Conservation (phyloP, 2,888 invertebrate genomes). For the Mesochorus sp. region DNA sequence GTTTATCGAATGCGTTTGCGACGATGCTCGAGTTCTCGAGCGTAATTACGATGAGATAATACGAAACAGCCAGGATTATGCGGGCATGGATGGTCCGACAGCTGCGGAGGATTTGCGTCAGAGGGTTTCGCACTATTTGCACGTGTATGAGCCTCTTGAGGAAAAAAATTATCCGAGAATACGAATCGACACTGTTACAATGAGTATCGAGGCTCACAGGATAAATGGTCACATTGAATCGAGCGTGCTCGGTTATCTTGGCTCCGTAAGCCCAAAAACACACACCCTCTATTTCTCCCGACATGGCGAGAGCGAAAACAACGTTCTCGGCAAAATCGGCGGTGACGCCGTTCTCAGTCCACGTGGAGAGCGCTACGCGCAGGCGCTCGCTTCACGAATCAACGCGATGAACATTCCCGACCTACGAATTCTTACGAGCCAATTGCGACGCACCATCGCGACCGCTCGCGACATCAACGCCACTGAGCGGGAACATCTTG, state of each 20-base stretch:
- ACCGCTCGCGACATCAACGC: constrained; percentile 91
- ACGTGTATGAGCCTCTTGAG: constrained; percentile 91
- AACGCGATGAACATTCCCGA: constrained; percentile 87
- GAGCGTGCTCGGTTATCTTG: constrained; percentile 93
- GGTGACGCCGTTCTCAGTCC: constrained; percentile 94
- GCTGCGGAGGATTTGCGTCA: constrained; percentile 91
- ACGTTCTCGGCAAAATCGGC: constrained; percentile 94
- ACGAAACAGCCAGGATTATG: constrained; percentile 93
- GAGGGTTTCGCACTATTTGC: constrained; percentile 92
- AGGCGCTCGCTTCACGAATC: constrained; percentile 89
- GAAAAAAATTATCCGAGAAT: constrained; percentile 82
- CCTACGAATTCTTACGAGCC: constrained; percentile 95
- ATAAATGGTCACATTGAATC: constrained; percentile 92
- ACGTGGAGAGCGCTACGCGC: constrained; percentile 90
- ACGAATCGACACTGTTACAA: constrained; percentile 81
- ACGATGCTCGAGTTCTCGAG: constrained; percentile 88
- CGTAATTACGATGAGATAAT: constrained; percentile 91
- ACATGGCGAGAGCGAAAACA: constrained; percentile 97
- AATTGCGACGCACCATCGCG: constrained; percentile 93
- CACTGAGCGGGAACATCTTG: constrained; percentile 89
- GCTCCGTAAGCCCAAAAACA: constrained; percentile 91
- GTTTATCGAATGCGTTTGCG: constrained; percentile 96
- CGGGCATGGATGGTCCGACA: constrained; percentile 89
- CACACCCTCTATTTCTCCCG: constrained; percentile 95
- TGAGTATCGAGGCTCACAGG: constrained; percentile 87